These are phyloP conservation scores for Muraenolepis orangiensis DNA, from an alignment of 2,797 vertebrate genomes.

Conservation along the genomic window DNA sequence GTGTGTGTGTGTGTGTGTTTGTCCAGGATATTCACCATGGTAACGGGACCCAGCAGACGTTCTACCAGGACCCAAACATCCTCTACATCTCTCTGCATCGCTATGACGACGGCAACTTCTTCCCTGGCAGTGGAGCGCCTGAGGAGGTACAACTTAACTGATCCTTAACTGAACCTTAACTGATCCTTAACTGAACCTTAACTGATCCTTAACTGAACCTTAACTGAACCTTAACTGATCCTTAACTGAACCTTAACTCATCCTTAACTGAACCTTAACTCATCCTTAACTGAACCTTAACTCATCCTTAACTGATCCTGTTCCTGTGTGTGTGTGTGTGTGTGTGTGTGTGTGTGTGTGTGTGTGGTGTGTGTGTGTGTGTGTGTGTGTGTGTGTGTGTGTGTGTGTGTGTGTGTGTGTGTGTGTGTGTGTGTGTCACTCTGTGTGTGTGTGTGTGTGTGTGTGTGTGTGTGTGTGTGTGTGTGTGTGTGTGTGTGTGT, in stretches of 20 bases:
- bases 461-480: neutral
- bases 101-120: slow-evolving; percentile 95
- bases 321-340: neutral
- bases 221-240: neutral
- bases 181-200: neutral
- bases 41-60: slow-evolving; percentile 93
- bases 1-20: slow-evolving; percentile 17
- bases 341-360: neutral
- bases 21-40: slow-evolving; percentile 94
- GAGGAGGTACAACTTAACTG: slow-evolving; percentile 81
- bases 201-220: no score
- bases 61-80: slow-evolving; percentile 88
- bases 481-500: slow-evolving; percentile 3
- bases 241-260: neutral
- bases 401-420: slow-evolving; percentile 69
- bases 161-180: neutral
- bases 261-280: neutral
- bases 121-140: slow-evolving; percentile 93
- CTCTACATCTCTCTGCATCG: slow-evolving; percentile 94
- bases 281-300: neutral
- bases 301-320: neutral
- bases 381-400: neutral
- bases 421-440: slow-evolving; percentile 25
- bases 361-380: neutral
- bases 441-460: neutral